A percentile compares a stretch with the other conserved stretches of the same genome.
phyloP scores from a whole-genome alignment of 2,888 invertebrate genomes.

The Poecilobothrus nobilitatus region DNA sequence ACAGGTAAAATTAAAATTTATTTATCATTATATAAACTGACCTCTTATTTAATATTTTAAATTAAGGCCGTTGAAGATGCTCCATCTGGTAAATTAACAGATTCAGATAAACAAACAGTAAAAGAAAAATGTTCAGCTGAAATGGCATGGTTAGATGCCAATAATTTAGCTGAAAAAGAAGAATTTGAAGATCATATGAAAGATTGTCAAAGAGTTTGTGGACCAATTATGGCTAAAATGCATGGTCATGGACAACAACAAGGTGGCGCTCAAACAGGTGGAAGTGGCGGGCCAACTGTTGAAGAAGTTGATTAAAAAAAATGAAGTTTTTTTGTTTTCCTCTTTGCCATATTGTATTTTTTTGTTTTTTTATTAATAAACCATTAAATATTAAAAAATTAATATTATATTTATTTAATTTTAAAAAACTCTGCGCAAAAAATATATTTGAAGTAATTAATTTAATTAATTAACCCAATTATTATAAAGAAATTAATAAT shows the following conservation, averaged over 20 bases:
- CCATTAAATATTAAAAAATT: background rate
- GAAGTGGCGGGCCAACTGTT: slow-evolving; percentile 54
- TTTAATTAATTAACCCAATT: no score
- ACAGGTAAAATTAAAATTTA: slow-evolving; percentile 43
- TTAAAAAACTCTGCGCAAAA: no score
- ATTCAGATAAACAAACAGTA: slow-evolving; percentile 61
- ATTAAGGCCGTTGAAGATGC: slow-evolving; percentile 55
- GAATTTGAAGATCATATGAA: slow-evolving; percentile 71
- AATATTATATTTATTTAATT: no score
- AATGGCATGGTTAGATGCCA: slow-evolving; percentile 71
- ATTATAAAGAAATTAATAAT: no score
- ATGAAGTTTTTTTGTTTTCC: slow-evolving; percentile 1
- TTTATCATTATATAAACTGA: background rate
- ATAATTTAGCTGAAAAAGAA: slow-evolving; percentile 66
- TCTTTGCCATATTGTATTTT: background rate
- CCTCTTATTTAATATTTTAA: no score
- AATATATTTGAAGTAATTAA: no score
- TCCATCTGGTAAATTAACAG: slow-evolving; percentile 56
- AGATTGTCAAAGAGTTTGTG: slow-evolving; percentile 64
- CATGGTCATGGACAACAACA: slow-evolving; percentile 55
- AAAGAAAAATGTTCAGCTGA: slow-evolving; percentile 60
- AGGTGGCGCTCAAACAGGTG: slow-evolving; percentile 59
- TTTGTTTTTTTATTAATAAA: slow-evolving; percentile 2
- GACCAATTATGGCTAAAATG: slow-evolving; percentile 75
- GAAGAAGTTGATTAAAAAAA: slow-evolving; percentile 57